Evolutionary conservation across 1,140 invertebrate genomes (phyloP), one percentile per base, ranked within the genome.

Genomic region (Ostrea edulis): DNA sequence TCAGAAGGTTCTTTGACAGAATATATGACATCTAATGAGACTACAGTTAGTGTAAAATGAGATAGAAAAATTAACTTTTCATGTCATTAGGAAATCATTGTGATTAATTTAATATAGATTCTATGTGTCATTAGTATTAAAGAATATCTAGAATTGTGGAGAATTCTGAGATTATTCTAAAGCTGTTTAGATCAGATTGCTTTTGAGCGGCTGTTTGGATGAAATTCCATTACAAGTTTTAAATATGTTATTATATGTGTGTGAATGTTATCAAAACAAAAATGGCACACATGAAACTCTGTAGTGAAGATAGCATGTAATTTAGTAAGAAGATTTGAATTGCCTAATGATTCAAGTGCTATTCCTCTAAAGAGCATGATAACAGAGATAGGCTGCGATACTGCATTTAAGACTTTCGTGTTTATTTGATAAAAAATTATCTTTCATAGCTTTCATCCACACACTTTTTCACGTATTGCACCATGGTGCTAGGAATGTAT

Each of bases 221-320:
- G 29, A 77, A 77, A 77, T 77, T 77, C 68, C 68, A 77, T 77
- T 77, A 77, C 29, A 77, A 29, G 68, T 77, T 77, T 29, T 11
- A 44, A 29, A 77, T 29, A 77, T 77, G 25, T 77, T 35, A 11
- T 77, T 77, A 77, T 25, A 35, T 77, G 68, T 77, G 68, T 77
- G 68, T 17, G 68, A 77, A 29, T 77, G 68, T 77, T 77, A 77
- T 77, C 68, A 77, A 71, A 77, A 77, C 68, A 77, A 14, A 77
- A 77, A 77, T 77, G 68, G 68, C 25, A 77, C 22, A 17, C 68
- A 77, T 77, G 12, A 77, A 35, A 22, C 68, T 77, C 29, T 3
- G 25, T 29, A 77, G 68, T 14, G 29, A 29, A 77, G 68, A 77
- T 77, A 77, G 35, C 68, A 35, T 77, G 68, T 29, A 44, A 77